phyloP scores from a whole-genome alignment of 2,797 vertebrate species.

The Sphenopsis melanotis region DNA sequence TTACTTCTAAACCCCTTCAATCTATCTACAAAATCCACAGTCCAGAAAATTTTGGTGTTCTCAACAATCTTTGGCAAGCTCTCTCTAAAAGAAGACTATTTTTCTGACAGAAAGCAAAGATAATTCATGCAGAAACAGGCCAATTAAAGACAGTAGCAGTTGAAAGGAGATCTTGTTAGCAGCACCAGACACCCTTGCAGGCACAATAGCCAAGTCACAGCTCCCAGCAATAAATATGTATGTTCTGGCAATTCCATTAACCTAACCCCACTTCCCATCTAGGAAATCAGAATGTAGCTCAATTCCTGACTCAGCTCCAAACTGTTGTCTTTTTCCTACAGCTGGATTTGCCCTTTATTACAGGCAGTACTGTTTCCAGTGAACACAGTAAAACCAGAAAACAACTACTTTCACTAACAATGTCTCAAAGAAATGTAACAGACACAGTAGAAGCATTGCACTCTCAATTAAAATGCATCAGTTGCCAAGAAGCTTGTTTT shows the following conservation, averaged over 20 bases:
- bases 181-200: not conserved
- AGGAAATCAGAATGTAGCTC: slow-evolving; percentile 5
- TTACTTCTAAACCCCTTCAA: slow-evolving; percentile 35
- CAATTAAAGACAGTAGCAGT: slow-evolving; percentile 54
- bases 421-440: not conserved
- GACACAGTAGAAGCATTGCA: not conserved
- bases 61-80: slow-evolving; percentile 8
- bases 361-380: not conserved
- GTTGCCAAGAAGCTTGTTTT: not conserved
- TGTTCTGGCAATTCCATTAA: not conserved
- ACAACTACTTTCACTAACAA: not conserved
- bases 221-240: not conserved
- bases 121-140: slow-evolving; percentile 69
- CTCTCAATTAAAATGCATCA: not conserved
- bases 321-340: slow-evolving; percentile 4
- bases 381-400: not conserved
- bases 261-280: slow-evolving; percentile 2
- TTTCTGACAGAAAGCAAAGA: slow-evolving; percentile 55
- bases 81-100: slow-evolving; percentile 70
- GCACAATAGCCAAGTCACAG: not conserved
- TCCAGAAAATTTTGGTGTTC: not conserved
- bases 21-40: not conserved
- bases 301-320: slow-evolving; percentile 49
- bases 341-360: not conserved
- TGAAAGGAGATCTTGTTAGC: slow-evolving; percentile 37